Evolutionary conservation across 2,888 invertebrate species (phyloP).

Genomic region (Luperina nickerlii): DNA sequence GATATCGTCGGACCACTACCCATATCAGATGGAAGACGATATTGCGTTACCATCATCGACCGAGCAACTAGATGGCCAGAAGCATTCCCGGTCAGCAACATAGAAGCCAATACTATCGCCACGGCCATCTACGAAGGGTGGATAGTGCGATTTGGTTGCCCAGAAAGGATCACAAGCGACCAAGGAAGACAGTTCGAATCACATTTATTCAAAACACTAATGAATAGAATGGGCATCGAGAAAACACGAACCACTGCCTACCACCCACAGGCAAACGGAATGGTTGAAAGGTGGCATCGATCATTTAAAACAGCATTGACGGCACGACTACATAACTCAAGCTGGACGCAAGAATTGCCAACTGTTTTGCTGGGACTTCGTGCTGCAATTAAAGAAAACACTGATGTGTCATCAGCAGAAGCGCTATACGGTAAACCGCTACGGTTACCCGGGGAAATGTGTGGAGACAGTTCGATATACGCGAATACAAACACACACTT

Average conservation of each 20-base stretch:
- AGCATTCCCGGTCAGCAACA: neutral
- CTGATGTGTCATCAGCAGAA: slow-evolving; percentile 3
- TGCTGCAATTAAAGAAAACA: slow-evolving; percentile 6
- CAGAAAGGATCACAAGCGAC: slow-evolving; percentile 4
- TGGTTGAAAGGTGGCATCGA: slow-evolving; percentile 10
- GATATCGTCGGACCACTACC: neutral
- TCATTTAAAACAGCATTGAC: slow-evolving; percentile 6
- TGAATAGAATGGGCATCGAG: neutral
- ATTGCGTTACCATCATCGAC: neutral
- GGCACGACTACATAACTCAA: neutral
- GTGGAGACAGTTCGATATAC: neutral
- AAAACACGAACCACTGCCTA: slow-evolving; percentile 4
- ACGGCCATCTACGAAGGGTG: neutral
- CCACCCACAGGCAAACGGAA: slow-evolving; percentile 12
- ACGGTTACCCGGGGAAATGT: slow-evolving; percentile 9
- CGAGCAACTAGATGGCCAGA: neutral
- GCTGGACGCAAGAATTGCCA: slow-evolving; percentile 7
- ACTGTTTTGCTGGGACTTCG: neutral
- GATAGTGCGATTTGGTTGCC: neutral
- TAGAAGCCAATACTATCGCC: neutral
- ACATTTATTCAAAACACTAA: neutral
- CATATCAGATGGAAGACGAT: neutral
- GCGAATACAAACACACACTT: no score
- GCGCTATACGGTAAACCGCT: neutral
- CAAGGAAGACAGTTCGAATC: neutral